These are phyloP conservation scores for Ispidina picta DNA, from an alignment of 2,797 vertebrate genomes.

Conservation along the genomic window DNA sequence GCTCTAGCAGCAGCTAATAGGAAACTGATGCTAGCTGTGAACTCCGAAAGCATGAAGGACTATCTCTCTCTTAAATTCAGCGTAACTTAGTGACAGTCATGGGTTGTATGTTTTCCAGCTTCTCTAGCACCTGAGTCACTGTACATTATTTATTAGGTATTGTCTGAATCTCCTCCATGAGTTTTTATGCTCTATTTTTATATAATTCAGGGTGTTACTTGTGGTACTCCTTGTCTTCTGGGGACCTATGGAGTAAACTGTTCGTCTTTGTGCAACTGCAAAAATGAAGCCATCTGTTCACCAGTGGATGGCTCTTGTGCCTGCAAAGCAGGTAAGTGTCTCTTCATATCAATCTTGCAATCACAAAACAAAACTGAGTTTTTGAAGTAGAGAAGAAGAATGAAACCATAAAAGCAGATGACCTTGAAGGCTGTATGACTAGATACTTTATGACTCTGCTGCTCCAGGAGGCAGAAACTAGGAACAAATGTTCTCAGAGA, in stretches of 20 bases:
- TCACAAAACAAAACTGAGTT: not conserved
- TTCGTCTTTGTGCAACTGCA: slow-evolving; percentile 88
- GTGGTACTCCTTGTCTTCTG: slow-evolving; percentile 83
- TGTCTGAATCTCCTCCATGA: not conserved
- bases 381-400: not conserved
- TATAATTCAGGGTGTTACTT: slow-evolving; percentile 82
- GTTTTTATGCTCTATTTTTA: not conserved
- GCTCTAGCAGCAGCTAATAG: not conserved
- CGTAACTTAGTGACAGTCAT: not conserved
- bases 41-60: not conserved
- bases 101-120: not conserved
- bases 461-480: not conserved
- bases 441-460: not conserved
- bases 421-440: not conserved
- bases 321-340: slow-evolving; percentile 88
- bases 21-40: not conserved
- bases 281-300: slow-evolving; percentile 88
- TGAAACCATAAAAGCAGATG: not conserved
- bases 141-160: not conserved
- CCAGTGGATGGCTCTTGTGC: slow-evolving; percentile 92
- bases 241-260: slow-evolving; percentile 91
- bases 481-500: not conserved
- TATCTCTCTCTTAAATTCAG: not conserved
- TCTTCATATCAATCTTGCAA: not conserved
- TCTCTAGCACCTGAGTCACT: not conserved